Conservation (phyloP, 2,797 vertebrate genomes). For the Oreortyx pictus region DNA sequence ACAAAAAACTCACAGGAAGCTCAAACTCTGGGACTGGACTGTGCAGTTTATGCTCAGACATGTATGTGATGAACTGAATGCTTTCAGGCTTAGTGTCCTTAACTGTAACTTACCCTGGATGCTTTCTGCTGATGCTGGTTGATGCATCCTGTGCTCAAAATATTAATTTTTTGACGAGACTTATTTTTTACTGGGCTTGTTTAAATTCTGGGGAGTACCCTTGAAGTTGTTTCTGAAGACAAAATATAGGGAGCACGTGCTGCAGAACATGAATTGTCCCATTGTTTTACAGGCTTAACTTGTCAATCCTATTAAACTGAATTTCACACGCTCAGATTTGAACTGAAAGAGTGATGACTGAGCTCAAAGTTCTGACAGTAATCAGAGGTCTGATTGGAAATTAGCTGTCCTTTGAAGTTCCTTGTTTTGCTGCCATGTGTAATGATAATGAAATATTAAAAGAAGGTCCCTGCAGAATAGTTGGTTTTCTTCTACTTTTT, state of each 20-base stretch:
- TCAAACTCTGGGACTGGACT: neutral
- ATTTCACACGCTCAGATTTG: neutral
- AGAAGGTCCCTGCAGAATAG: neutral
- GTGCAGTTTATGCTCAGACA: neutral
- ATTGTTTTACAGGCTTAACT: neutral
- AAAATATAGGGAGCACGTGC: neutral
- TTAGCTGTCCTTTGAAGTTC: neutral
- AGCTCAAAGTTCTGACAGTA: neutral
- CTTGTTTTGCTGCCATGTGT: neutral
- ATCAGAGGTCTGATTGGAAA: neutral
- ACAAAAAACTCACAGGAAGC: neutral
- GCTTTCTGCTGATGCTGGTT: neutral
- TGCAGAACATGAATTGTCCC: neutral
- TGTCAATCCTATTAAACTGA: slow-evolving; percentile 7
- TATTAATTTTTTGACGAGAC: neutral
- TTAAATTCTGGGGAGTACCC: neutral
- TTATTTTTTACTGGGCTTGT: neutral
- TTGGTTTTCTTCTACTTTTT: neutral
- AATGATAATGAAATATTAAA: neutral
- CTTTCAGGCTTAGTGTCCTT: neutral
- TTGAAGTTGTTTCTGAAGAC: neutral
- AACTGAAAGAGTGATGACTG: neutral
- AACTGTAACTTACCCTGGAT: neutral
- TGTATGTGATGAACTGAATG: neutral
- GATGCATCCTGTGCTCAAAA: neutral